A percentile compares a stretch with the other conserved stretches of the same genome.
phyloP scores from a whole-genome alignment of 2,797 vertebrate species.

The Paratrypauchen microcephalus region DNA sequence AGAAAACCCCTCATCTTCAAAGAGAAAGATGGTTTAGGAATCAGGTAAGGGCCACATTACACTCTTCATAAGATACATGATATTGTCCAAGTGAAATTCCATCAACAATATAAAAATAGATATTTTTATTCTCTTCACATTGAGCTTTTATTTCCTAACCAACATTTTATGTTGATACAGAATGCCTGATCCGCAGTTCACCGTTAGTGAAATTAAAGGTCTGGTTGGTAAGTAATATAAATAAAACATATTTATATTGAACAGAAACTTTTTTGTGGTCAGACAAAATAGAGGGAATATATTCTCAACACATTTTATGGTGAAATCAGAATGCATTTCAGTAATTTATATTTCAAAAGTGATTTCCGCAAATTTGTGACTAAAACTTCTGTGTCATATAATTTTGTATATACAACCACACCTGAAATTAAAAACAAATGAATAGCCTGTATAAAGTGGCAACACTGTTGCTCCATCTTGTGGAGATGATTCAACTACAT shows the following conservation, averaged over 20 bases:
- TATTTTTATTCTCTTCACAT: not conserved
- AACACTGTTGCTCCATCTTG: conserved; percentile 51
- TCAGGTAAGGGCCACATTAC: conserved; percentile 83
- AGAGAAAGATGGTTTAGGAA: conserved; percentile 91
- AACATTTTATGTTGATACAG: conserved; percentile 63
- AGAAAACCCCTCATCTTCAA: conserved; percentile 90
- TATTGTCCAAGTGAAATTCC: not conserved
- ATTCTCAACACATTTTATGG: too few species aligned
- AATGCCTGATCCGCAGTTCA: conserved; percentile 95
- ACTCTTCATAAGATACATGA: not conserved
- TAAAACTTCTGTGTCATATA: not conserved
- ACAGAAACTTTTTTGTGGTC: not conserved
- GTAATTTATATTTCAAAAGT: too few species aligned
- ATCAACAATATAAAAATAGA: not conserved
- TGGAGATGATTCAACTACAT: conserved; percentile 41
- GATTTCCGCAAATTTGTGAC: too few species aligned
- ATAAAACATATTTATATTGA: not conserved
- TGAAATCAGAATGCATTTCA: too few species aligned
- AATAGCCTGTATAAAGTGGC: not conserved
- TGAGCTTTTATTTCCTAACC: conserved; percentile 5
- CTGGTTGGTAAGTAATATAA: conserved; percentile 90
- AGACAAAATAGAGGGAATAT: too few species aligned
- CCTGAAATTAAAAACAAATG: not conserved
- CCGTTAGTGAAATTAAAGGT: conserved; percentile 93
- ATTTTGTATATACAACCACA: not conserved